Percentiles rank a stretch among this genome's conserved stretches.
Conservation (phyloP, 2,888 invertebrate species). For the Nematopogon swammerdamellus region DNA sequence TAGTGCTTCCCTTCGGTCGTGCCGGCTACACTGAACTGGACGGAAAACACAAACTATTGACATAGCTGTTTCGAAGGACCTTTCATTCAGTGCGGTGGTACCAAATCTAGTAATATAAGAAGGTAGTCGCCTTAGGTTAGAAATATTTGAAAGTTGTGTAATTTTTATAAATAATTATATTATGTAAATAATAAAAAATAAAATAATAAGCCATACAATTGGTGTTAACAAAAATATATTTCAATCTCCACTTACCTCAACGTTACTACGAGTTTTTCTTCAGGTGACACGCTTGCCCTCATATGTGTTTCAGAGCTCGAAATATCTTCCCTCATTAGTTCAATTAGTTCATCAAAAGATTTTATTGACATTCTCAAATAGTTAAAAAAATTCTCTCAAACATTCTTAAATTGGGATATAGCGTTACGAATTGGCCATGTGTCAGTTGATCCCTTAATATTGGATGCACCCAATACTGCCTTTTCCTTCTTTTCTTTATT, state of each 20-base stretch:
- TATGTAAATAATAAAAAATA: conserved; percentile 7
- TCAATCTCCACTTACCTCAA: conserved; percentile 7
- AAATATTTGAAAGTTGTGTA: neutral
- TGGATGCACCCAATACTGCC: conserved; percentile 11
- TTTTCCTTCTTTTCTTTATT: conserved; percentile 15
- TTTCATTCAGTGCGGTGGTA: too few relatives aligned
- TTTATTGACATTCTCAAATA: conserved; percentile 20
- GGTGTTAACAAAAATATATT: too few relatives aligned
- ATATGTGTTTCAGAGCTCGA: conserved; percentile 13
- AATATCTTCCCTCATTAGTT: conserved; percentile 17
- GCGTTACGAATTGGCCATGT: conserved; percentile 17
- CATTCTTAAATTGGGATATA: conserved; percentile 19
- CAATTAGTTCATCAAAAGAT: conserved; percentile 18
- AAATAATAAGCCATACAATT: too few relatives aligned
- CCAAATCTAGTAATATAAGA: too few relatives aligned
- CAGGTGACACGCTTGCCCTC: conserved; percentile 14
- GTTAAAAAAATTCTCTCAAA: conserved; percentile 17
- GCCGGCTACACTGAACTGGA: too few relatives aligned
- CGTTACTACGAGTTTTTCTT: conserved; percentile 16
- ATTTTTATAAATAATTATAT: neutral
- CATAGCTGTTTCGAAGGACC: too few relatives aligned
- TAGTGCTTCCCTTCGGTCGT: too few relatives aligned
- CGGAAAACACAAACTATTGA: too few relatives aligned
- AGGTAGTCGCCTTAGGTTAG: too few relatives aligned
- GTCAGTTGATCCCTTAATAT: conserved; percentile 13